Percentiles rank a stretch among this genome's conserved stretches.
Evolutionary conservation across 2,797 vertebrate species (phyloP).

Genomic region (Liasis olivaceus): DNA sequence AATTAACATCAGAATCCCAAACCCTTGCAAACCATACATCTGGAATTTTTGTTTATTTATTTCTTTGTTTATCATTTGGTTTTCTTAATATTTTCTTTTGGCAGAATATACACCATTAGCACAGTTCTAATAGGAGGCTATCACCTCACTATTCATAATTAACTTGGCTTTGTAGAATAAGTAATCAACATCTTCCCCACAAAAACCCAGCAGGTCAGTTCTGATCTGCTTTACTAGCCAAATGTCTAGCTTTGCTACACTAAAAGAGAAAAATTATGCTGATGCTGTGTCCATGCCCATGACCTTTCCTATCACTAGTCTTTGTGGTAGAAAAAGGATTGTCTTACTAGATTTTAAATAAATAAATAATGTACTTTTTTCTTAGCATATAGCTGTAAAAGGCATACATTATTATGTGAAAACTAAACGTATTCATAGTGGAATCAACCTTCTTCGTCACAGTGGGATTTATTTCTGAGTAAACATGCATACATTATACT

Average conservation of each 20-base stretch:
- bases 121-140: background rate
- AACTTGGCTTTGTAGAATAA: background rate
- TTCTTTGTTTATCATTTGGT: background rate
- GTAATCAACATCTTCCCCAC: background rate
- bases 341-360: background rate
- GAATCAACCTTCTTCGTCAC: background rate
- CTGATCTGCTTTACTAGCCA: background rate
- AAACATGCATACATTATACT: background rate
- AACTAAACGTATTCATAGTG: background rate
- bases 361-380: background rate
- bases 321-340: background rate
- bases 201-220: background rate
- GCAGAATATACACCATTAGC: background rate
- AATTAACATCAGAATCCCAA: background rate
- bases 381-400: background rate
- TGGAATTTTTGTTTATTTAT: background rate
- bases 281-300: background rate
- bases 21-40: background rate
- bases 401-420: background rate
- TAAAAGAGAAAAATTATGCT: background rate
- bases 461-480: background rate
- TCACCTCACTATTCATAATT: background rate
- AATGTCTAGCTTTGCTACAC: background rate
- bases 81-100: background rate
- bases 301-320: background rate